Percentiles rank a stretch among this genome's conserved stretches.
Evolutionary conservation across 2,113 vertebrate genomes (phyloP).

Genomic region (Pelecanus crispus): DNA sequence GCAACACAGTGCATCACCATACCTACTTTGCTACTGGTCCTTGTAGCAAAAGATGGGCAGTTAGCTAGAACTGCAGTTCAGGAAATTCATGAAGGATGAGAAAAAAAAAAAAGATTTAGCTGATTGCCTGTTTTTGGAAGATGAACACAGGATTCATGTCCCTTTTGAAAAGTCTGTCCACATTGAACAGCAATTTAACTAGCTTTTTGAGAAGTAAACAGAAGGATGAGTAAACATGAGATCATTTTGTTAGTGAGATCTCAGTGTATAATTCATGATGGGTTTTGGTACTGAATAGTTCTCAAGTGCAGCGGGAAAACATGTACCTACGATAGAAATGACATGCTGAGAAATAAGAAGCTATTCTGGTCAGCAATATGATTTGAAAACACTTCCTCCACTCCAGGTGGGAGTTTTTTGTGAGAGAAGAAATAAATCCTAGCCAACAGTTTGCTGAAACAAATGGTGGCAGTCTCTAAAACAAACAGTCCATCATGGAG

Average conservation of each 20-base stretch:
- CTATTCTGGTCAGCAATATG: constrained; percentile 15
- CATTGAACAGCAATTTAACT: neutral
- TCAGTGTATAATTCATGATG: constrained; percentile 37
- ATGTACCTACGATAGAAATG: neutral
- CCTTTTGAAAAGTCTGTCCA: neutral
- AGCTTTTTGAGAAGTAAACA: neutral
- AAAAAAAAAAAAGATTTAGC: neutral
- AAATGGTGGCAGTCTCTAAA: neutral
- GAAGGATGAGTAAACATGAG: constrained; percentile 4
- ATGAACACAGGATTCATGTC: neutral
- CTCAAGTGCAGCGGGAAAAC: neutral
- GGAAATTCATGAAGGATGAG: neutral
- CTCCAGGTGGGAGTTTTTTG: neutral
- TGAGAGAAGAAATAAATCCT: neutral
- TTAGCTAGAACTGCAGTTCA: neutral
- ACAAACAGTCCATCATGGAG: neutral
- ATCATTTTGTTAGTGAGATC: constrained; percentile 13
- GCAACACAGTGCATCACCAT: neutral
- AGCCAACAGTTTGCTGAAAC: neutral
- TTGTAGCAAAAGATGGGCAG: neutral
- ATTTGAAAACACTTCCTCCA: neutral
- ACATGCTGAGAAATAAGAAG: constrained; percentile 2
- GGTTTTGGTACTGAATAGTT: neutral
- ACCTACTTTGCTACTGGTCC: neutral
- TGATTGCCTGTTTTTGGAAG: neutral